Percentiles rank a stretch among this genome's conserved stretches.
Conservation (phyloP, 2,888 invertebrate genomes). For the Acleris emargana region DNA sequence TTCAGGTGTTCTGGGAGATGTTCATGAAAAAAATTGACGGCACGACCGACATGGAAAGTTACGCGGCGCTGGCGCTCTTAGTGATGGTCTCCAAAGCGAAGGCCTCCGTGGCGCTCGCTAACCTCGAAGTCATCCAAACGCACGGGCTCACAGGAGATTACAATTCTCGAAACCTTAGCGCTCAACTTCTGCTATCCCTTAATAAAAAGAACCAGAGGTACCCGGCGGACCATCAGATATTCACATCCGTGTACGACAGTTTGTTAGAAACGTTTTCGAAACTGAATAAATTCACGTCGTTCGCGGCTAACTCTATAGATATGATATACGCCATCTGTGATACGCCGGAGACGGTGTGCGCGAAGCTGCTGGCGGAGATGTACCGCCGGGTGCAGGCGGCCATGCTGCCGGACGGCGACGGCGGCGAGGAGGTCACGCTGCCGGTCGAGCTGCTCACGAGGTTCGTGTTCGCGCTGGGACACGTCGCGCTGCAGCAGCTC, state of each 20-base stretch:
- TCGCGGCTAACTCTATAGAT: conserved; percentile 80
- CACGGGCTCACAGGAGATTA: conserved; percentile 87
- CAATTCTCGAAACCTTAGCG: conserved; percentile 63
- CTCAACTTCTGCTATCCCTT: conserved; percentile 65
- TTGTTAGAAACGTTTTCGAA: conserved; percentile 76
- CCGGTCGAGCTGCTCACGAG: conserved; percentile 76
- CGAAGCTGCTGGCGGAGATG: conserved; percentile 77
- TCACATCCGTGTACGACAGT: conserved; percentile 64
- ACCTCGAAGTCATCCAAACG: conserved; percentile 88
- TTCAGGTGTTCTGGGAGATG: conserved; percentile 92
- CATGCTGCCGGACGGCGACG: conserved; percentile 60
- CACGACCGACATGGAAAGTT: conserved; percentile 87
- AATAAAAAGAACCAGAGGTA: conserved; percentile 69
- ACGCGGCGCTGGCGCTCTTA: conserved; percentile 89
- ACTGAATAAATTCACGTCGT: conserved; percentile 74
- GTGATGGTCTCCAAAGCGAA: conserved; percentile 88
- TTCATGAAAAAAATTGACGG: conserved; percentile 89
- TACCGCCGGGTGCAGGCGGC: conserved; percentile 70
- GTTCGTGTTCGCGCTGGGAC: conserved; percentile 87
- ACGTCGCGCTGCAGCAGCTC: conserved; percentile 90
- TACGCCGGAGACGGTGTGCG: conserved; percentile 79
- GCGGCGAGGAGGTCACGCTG: conserved; percentile 61
- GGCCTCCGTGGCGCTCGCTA: conserved; percentile 85
- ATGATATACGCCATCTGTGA: conserved; percentile 84
- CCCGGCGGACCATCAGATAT: conserved; percentile 66